Evolutionary conservation across 1,140 invertebrate genomes (phyloP), one percentile per base, ranked within the genome.

Genomic region (Drosophila pseudoananassae): DNA sequence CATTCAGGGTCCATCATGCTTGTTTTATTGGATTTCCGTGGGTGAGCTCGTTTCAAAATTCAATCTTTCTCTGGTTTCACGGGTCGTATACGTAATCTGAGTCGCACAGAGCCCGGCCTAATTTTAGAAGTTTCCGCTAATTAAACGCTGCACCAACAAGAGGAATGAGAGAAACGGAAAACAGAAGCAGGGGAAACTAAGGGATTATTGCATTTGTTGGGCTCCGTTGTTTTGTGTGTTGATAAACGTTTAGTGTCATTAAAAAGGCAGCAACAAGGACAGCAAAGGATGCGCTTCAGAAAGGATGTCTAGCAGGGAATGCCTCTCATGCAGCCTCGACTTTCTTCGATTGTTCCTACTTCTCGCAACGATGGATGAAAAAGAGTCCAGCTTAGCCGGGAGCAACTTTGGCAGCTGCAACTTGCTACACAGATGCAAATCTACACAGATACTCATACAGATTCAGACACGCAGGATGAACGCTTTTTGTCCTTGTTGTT

Each of bases 201-300:
- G 52, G 65, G 82, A 81, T 87, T 85, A 87, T 85, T 77, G 81
- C 68, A 75, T 83, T 83, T 84, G 71, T 57, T 55, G 33, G 33
- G 27, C 54, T 68, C 43, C 54, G 40, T 27, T 46, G 29, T 8
- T 25, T 43, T 84, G 80, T 84, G 54, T 77, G 81, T 87, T 81
- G 64, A 75, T 82, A 82, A 88, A 78, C 78, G 78, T 87, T 85
- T 78, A 87, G 61, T 74, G 83, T 87, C 83, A 75, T 88, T 88
- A 88, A 82, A 76, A 54, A 60, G 53, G 56, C 64, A 76, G 46
- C 69, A 79, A 61, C 51, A 78, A 53, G 36, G 57, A 46, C 45
- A 56, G 36, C 56, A 73, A 31, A 27, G 69, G 31, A 74, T 58
- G 4, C 64, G 51, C 70, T 64, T 75, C 73, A 68, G 45, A 51